phyloP scores from a whole-genome alignment of 1,140 invertebrate species.

The Andricus grossulariae region DNA sequence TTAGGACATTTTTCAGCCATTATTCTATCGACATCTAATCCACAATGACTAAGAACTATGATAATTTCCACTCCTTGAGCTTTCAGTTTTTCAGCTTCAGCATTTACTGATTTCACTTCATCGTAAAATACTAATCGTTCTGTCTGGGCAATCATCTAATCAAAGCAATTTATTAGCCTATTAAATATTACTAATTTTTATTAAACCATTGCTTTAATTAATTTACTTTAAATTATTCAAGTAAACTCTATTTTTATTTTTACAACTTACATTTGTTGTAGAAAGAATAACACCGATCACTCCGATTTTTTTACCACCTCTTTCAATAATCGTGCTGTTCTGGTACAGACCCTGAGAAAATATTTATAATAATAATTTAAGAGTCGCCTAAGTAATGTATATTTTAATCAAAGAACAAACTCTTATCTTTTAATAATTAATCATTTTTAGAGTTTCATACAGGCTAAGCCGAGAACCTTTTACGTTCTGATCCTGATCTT shows the following conservation, averaged over 20 bases:
- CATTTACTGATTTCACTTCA: constrained; percentile 80
- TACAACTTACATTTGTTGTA: constrained; percentile 80
- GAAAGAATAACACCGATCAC: constrained; percentile 88
- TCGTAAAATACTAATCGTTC: constrained; percentile 81
- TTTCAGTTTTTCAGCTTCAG: constrained; percentile 80
- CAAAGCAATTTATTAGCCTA: constrained; percentile 18
- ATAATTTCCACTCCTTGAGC: constrained; percentile 83
- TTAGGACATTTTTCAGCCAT: constrained; percentile 81
- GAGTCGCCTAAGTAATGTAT: neutral
- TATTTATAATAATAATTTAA: neutral
- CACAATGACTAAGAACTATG: constrained; percentile 87
- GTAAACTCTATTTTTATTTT: neutral
- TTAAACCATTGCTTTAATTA: neutral
- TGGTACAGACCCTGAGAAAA: constrained; percentile 73
- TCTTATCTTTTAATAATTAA: too few relatives aligned
- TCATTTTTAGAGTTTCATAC: too few relatives aligned
- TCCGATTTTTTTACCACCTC: constrained; percentile 82
- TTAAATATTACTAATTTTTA: constrained; percentile 1
- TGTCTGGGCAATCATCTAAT: constrained; percentile 78
- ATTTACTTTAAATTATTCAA: neutral
- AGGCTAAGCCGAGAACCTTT: too few relatives aligned
- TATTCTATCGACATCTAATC: constrained; percentile 82
- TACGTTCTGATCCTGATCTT: too few relatives aligned
- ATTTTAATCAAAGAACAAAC: neutral
- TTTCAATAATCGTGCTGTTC: constrained; percentile 79